Percentiles rank a stretch among this genome's conserved stretches.
These are phyloP conservation scores for Parotia lawesii DNA, from an alignment of 2,113 vertebrate species.

Conservation along the genomic window DNA sequence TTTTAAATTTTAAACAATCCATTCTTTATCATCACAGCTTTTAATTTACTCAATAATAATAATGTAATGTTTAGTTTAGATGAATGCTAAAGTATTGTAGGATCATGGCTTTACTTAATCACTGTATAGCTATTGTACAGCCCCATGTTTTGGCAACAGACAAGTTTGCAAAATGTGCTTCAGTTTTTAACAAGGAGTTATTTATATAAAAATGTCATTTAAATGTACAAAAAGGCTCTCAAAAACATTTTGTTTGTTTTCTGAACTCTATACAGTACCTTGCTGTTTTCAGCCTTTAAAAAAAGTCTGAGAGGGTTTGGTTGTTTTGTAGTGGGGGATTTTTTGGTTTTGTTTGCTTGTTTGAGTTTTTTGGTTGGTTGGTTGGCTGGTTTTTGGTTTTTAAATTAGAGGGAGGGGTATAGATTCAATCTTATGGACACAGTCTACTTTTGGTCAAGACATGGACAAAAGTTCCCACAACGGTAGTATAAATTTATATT, in stretches of 20 bases:
- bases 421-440: neutral
- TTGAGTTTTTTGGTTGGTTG: neutral
- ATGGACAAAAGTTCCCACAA: neutral
- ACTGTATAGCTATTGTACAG: neutral
- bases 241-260: neutral
- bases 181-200: neutral
- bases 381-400: neutral
- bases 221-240: neutral
- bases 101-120: neutral
- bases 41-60: neutral
- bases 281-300: neutral
- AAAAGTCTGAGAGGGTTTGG: rapidly evolving
- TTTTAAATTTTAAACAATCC: neutral
- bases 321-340: neutral
- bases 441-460: neutral
- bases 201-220: neutral
- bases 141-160: neutral
- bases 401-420: rapidly evolving
- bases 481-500: neutral
- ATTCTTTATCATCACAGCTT: neutral
- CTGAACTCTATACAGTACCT: neutral
- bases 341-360: neutral
- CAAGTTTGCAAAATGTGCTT: neutral
- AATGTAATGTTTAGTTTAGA: neutral
- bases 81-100: neutral